phyloP scores from a whole-genome alignment of 2,888 invertebrate species.

The Catocala sponsa region DNA sequence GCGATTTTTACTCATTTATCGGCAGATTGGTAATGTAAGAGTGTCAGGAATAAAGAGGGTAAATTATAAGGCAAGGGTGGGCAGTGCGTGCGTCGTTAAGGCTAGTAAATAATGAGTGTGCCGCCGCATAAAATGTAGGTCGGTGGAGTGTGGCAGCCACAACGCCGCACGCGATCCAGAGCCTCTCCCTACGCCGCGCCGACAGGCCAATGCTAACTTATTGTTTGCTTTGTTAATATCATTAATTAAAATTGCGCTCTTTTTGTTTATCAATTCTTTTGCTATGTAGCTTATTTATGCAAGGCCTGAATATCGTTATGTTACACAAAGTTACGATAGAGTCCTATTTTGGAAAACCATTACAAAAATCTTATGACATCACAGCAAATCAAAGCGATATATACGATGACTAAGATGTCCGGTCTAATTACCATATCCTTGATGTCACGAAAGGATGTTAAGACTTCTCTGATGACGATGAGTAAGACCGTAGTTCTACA shows the following conservation, averaged over 20 bases:
- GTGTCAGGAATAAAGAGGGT: conserved; percentile 53
- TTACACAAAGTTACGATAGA: no score
- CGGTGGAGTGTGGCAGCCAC: conserved; percentile 79
- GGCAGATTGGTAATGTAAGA: conserved; percentile 35
- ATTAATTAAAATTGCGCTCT: conserved; percentile 56
- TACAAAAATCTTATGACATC: background rate
- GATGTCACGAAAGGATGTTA: conserved; percentile 23
- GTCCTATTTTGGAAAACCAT: no score
- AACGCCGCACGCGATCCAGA: conserved; percentile 75
- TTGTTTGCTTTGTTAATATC: conserved; percentile 61
- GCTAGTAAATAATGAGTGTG: conserved; percentile 79
- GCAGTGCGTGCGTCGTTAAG: conserved; percentile 69
- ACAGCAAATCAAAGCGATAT: background rate
- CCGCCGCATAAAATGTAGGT: conserved; percentile 86
- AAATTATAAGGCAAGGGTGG: conserved; percentile 63
- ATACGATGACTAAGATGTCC: background rate
- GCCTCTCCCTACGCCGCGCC: conserved; percentile 63
- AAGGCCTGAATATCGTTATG: no score
- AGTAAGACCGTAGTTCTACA: conserved; percentile 55
- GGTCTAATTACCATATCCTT: conserved; percentile 47
- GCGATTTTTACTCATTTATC: conserved; percentile 66
- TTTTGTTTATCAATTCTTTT: background rate
- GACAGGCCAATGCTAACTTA: conserved; percentile 56
- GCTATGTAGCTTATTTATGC: no score
- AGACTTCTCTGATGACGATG: conserved; percentile 35